phyloP scores from a whole-genome alignment of 2,888 invertebrate genomes.

The Lysandra coridon region DNA sequence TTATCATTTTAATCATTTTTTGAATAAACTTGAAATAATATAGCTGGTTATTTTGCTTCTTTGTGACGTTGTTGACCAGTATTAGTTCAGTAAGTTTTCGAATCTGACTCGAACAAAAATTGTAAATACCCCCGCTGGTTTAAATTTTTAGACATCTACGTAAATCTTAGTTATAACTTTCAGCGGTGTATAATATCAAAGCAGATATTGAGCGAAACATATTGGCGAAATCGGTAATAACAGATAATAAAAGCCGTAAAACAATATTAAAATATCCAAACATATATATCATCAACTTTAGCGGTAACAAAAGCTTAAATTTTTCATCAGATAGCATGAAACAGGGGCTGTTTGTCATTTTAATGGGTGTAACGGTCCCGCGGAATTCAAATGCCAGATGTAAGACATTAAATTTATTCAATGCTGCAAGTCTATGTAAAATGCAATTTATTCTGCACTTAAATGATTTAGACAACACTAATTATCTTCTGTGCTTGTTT shows the following conservation, averaged over 20 bases:
- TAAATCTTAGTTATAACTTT: neutral
- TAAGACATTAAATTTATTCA: constrained; percentile 29
- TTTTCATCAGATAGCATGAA: constrained; percentile 24
- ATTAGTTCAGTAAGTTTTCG: too few species aligned
- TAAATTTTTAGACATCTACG: neutral
- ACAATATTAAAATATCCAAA: constrained; percentile 18
- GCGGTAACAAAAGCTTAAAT: constrained; percentile 21
- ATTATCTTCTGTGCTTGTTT: constrained; percentile 15
- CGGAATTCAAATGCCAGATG: constrained; percentile 26
- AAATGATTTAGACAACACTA: constrained; percentile 16
- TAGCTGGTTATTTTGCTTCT: too few species aligned
- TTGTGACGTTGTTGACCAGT: too few species aligned
- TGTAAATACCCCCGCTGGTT: too few species aligned
- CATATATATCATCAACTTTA: constrained; percentile 8
- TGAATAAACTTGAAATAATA: too few species aligned
- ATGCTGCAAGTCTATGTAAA: constrained; percentile 11
- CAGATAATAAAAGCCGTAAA: constrained; percentile 22
- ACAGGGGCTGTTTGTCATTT: constrained; percentile 15
- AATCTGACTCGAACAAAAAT: too few species aligned
- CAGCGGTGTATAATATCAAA: neutral
- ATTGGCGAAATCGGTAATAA: neutral
- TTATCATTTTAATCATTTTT: too few species aligned
- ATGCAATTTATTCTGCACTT: constrained; percentile 23
- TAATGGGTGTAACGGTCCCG: constrained; percentile 15
- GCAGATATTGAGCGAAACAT: neutral